These are phyloP conservation scores for Chaetodon auriga DNA, from an alignment of 2,113 vertebrate species.

Conservation along the genomic window DNA sequence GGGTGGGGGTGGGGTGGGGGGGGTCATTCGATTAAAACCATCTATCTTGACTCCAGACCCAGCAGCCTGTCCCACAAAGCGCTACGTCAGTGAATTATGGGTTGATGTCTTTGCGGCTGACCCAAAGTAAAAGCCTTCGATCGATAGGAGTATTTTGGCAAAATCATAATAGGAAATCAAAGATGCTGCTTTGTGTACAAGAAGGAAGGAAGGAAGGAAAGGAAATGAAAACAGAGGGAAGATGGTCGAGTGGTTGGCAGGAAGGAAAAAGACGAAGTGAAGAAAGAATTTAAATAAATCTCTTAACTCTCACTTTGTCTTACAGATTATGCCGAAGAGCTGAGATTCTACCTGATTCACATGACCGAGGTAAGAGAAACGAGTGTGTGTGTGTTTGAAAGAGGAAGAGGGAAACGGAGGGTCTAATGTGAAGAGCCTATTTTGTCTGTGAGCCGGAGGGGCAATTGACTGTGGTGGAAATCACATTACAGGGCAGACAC, in stretches of 20 bases:
- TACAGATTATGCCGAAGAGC: constrained; percentile 82
- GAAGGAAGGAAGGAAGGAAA: background rate
- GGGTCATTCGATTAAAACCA: constrained; percentile 59
- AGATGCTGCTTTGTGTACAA: constrained; percentile 7
- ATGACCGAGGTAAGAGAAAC: constrained; percentile 83
- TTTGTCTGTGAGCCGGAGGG: constrained; percentile 62
- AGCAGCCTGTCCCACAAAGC: constrained; percentile 47
- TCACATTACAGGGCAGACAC: constrained; percentile 72
- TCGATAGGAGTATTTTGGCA: constrained; percentile 37
- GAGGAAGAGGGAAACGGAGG: background rate
- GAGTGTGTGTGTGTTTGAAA: constrained; percentile 1
- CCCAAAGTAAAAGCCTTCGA: constrained; percentile 44
- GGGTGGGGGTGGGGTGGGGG: background rate
- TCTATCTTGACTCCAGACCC: constrained; percentile 62
- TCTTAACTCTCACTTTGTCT: constrained; percentile 35
- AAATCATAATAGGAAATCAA: constrained; percentile 42
- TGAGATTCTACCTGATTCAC: constrained; percentile 85
- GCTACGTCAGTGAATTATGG: constrained; percentile 41
- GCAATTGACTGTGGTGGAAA: constrained; percentile 67
- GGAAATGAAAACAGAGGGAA: background rate
- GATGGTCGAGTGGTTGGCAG: background rate
- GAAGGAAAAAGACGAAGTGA: too few relatives aligned
- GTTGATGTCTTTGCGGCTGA: constrained; percentile 27
- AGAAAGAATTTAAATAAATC: background rate
- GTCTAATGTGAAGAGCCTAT: constrained; percentile 45